Evolutionary conservation across 92 coral and sea anemone genomes (phyloP), one percentile per base, ranked within the genome.

Genomic region (Micromussa lordhowensis): DNA sequence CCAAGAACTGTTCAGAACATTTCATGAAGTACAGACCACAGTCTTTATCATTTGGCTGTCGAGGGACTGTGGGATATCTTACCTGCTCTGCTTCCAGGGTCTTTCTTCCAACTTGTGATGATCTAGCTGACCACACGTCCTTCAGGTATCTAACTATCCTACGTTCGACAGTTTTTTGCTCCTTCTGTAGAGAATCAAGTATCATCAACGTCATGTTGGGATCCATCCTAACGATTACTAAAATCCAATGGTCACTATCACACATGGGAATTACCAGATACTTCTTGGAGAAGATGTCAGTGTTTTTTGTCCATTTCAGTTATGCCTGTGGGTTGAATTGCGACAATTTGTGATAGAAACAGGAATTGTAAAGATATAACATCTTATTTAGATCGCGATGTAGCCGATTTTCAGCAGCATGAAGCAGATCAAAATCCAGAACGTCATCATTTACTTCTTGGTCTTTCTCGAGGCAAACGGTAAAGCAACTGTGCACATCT

Each of bases 11-110:
- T 66, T 24, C 85, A 66, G 66, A 64, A n/a, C 75, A 40, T 66
- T 64, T 64, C 66, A 66, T 66, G 13, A 82, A 10, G 59, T 82
- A 82, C 35, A 82, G 12, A 21, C 85, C 85, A 81, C 85, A 82
- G 74, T 81, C 85, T 63, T 32, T 61, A 54, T 81, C 53, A 24
- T 81, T 66, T 38, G 76, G 32, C 40, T 82, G 76, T 82, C 4
- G 24, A 16, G 76, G 76, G 76, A 71, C 76, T 71, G 76, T 71
- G 30, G 76, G 76, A 71, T 82, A 68, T 34, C 59, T 35, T n/a
- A 81, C 18, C 55, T 63, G 31, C 35, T 81, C 44, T 21, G 61
- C 74, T 3, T 31, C 84, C 34, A 76, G 24, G 57, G 57, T 76
- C 59, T 76, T 1, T 35, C 38, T 75, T 75, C 55, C 80, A 75